These are phyloP conservation scores for Neogale vison DNA, from an alignment of 2,113 vertebrate genomes.

Conservation along the genomic window DNA sequence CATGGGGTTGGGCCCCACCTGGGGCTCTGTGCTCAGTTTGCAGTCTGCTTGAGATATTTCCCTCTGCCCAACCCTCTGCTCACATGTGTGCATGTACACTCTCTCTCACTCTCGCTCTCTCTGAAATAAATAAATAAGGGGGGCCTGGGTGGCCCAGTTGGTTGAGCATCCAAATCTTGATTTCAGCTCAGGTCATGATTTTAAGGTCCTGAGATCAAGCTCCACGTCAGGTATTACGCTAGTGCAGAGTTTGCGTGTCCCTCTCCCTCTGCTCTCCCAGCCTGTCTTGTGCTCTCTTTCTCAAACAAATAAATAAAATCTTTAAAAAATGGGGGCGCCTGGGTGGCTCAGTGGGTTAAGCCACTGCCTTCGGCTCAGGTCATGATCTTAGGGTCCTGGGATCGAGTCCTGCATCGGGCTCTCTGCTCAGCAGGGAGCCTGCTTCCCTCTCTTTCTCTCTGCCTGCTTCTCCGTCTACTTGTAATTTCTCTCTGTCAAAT, in stretches of 20 bases:
- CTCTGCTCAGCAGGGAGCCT: too few species aligned
- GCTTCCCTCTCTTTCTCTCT: too few species aligned
- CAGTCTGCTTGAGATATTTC: not conserved
- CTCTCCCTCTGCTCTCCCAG: not conserved
- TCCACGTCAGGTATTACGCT: fast-evolving
- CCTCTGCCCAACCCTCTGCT: not conserved
- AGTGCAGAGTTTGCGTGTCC: not conserved
- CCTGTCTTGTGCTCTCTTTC: not conserved
- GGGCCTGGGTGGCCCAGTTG: not conserved
- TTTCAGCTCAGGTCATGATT: not conserved
- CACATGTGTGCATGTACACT: not conserved
- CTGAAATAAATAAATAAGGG: not conserved
- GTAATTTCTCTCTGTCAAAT: too few species aligned
- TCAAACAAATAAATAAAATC: not conserved
- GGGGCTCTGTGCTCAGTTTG: not conserved
- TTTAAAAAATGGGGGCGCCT: too few species aligned
- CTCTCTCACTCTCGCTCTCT: not conserved
- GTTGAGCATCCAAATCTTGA: not conserved
- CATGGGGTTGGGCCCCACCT: not conserved
- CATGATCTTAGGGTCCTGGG: too few species aligned
- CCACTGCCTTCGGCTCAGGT: too few species aligned
- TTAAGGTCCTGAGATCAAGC: not conserved
- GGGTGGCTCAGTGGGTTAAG: too few species aligned
- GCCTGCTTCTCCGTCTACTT: too few species aligned
- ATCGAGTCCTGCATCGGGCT: too few species aligned